A percentile compares a stretch with the other conserved stretches of the same genome.
Evolutionary conservation across 2,113 vertebrate species (phyloP).

Genomic region (Herpetotheres cachinnans): DNA sequence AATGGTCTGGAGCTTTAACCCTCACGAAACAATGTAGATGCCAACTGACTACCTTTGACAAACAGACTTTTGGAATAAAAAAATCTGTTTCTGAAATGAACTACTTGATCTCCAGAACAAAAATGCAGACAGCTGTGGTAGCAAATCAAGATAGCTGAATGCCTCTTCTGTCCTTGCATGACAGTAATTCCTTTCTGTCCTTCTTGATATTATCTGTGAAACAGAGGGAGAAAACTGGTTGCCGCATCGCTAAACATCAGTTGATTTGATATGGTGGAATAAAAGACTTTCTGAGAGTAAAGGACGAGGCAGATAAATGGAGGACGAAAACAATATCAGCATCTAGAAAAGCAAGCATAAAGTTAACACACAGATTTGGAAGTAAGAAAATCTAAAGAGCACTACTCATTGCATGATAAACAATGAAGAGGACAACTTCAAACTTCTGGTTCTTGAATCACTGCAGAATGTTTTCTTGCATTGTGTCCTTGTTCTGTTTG

Average conservation of each 20-base stretch:
- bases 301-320: neutral
- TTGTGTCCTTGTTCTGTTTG: neutral
- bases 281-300: conserved; percentile 1
- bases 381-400: neutral
- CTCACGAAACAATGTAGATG: neutral
- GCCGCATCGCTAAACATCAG: neutral
- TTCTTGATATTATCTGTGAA: neutral
- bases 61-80: neutral
- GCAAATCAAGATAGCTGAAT: neutral
- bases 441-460: neutral
- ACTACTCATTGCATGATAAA: neutral
- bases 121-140: neutral
- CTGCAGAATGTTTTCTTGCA: neutral
- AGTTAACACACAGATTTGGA: neutral
- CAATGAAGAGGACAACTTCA: neutral
- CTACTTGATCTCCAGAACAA: neutral
- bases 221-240: conserved; percentile 8
- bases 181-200: neutral
- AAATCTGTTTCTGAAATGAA: neutral
- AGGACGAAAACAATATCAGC: neutral
- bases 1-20: neutral
- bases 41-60: neutral
- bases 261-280: neutral
- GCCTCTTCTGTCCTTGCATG: neutral
- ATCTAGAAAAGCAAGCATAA: neutral